A percentile compares a stretch with the other conserved stretches of the same genome.
These are phyloP conservation scores for Xanthorhoe designata DNA, from an alignment of 2,888 invertebrate genomes.

Conservation along the genomic window DNA sequence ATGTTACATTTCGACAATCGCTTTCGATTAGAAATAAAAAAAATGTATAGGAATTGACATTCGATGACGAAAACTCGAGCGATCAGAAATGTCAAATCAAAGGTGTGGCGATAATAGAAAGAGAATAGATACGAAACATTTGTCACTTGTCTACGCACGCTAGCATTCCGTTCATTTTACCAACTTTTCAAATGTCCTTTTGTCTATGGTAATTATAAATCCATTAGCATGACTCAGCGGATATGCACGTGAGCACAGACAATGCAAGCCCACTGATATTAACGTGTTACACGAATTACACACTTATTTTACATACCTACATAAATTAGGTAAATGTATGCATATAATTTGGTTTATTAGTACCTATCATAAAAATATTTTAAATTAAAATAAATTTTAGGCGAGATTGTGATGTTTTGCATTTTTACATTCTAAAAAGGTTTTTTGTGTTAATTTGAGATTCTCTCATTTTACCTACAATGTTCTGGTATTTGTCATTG, in stretches of 20 bases:
- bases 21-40: too few relatives aligned
- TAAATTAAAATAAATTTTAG: not conserved
- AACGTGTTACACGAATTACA: slow-evolving; percentile 23
- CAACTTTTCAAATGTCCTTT: slow-evolving; percentile 25
- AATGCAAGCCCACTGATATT: slow-evolving; percentile 23
- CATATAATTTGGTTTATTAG: not conserved
- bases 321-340: not conserved
- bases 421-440: not conserved
- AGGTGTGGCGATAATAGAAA: too few relatives aligned
- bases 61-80: too few relatives aligned
- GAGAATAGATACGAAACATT: too few relatives aligned
- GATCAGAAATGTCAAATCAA: too few relatives aligned
- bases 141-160: too few relatives aligned
- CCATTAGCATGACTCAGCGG: slow-evolving; percentile 31
- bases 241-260: slow-evolving; percentile 28
- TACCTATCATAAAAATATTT: not conserved
- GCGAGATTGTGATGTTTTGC: not conserved
- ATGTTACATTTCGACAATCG: too few relatives aligned
- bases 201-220: slow-evolving; percentile 35
- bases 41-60: too few relatives aligned
- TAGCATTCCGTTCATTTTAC: slow-evolving; percentile 9
- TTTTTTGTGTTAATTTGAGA: too few relatives aligned
- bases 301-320: not conserved
- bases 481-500: too few relatives aligned
- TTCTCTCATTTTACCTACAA: too few relatives aligned